phyloP scores from a whole-genome alignment of 2,888 invertebrate genomes.

The Podotricha telesiphe region DNA sequence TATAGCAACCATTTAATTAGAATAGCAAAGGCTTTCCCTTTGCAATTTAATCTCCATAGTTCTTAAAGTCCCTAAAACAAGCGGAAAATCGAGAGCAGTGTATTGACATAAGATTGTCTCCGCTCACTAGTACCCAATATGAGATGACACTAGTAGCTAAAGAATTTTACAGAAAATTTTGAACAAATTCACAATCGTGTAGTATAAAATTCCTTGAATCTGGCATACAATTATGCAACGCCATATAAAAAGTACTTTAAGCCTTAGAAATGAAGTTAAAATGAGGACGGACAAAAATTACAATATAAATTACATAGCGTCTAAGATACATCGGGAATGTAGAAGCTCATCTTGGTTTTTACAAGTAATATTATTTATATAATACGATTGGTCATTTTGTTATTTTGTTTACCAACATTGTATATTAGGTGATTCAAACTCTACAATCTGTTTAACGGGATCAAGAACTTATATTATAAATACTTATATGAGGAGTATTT shows the following conservation, averaged over 20 bases:
- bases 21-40: no score
- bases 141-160: background rate
- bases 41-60: no score
- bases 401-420: no score
- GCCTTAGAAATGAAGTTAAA: constrained; percentile 28
- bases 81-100: no score
- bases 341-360: constrained; percentile 65
- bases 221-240: constrained; percentile 18
- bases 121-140: no score
- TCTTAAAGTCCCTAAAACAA: no score
- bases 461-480: no score
- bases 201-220: constrained; percentile 19
- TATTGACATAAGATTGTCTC: no score
- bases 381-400: background rate
- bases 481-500: no score
- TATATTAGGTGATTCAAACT: no score
- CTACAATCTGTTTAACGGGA: no score
- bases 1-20: no score
- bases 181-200: constrained; percentile 23
- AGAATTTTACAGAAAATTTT: background rate
- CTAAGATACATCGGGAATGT: constrained; percentile 62
- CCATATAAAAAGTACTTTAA: constrained; percentile 40
- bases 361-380: constrained; percentile 23
- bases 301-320: constrained; percentile 61
- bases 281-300: constrained; percentile 37